These are phyloP conservation scores for Uropetala carovei DNA, from an alignment of 2,888 invertebrate genomes.

Conservation along the genomic window DNA sequence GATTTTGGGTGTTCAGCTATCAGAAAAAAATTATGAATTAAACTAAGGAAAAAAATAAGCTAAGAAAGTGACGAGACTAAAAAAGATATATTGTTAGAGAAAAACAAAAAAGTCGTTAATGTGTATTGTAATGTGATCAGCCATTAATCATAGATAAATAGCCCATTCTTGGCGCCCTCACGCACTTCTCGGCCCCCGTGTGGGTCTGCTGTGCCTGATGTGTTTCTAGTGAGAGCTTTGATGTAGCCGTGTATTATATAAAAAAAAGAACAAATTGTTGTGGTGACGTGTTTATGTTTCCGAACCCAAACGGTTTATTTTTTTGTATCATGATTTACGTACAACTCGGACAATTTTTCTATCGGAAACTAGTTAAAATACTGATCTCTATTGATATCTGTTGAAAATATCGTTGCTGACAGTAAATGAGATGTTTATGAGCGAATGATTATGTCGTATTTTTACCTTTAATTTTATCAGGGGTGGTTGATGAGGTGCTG, in stretches of 20 bases:
- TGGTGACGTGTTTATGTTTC: slow-evolving; percentile 44
- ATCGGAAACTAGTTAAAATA: slow-evolving; percentile 1
- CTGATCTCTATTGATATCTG: slow-evolving; percentile 31
- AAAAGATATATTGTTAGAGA: slow-evolving; percentile 46
- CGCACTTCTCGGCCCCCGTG: slow-evolving; percentile 30
- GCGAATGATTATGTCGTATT: slow-evolving; percentile 18
- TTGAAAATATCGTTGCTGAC: neutral
- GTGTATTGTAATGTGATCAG: slow-evolving; percentile 62
- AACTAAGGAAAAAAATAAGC: slow-evolving; percentile 59
- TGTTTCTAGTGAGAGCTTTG: slow-evolving; percentile 58
- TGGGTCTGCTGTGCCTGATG: slow-evolving; percentile 37
- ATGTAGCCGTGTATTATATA: slow-evolving; percentile 47
- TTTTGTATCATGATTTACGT: slow-evolving; percentile 28
- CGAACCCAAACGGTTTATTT: neutral
- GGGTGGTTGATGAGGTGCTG: neutral
- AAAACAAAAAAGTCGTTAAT: slow-evolving; percentile 48
- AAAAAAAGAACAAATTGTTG: slow-evolving; percentile 22
- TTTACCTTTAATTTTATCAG: slow-evolving; percentile 6
- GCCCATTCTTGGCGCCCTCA: slow-evolving; percentile 35
- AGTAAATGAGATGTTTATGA: slow-evolving; percentile 1
- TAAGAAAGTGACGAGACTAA: slow-evolving; percentile 37
- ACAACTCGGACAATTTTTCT: slow-evolving; percentile 12
- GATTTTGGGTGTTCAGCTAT: slow-evolving; percentile 46
- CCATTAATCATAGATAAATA: slow-evolving; percentile 55
- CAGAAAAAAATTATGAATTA: slow-evolving; percentile 63